Percentiles rank a stretch among this genome's conserved stretches.
Conservation (phyloP, 2,888 invertebrate species). For the Pterostichus madidus region DNA sequence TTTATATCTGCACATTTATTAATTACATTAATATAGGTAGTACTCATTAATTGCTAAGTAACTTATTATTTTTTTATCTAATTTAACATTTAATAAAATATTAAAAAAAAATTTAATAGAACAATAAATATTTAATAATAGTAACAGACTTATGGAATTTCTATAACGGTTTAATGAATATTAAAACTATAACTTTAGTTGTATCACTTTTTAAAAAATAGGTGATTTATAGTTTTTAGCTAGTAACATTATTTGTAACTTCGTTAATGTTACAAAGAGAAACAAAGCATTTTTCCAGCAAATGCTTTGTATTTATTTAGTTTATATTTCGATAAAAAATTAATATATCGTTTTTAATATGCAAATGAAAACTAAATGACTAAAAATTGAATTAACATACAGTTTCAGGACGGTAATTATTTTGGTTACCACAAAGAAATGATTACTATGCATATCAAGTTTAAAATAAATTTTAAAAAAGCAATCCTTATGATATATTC, state of each 20-base stretch:
- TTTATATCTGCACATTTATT: constrained; percentile 58
- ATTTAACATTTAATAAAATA: constrained; percentile 64
- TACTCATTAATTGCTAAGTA: constrained; percentile 57
- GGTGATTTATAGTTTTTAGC: not conserved
- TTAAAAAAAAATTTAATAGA: constrained; percentile 55
- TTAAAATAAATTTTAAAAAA: not conserved
- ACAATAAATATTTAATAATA: constrained; percentile 59
- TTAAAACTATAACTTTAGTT: constrained; percentile 15
- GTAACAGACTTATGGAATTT: constrained; percentile 49
- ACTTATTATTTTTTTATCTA: constrained; percentile 50
- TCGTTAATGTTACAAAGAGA: not conserved
- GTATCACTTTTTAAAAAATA: constrained; percentile 18
- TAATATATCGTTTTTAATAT: not conserved
- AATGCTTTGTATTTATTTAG: constrained; percentile 30
- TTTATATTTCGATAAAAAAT: not conserved
- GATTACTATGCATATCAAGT: not conserved
- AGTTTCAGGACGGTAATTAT: constrained; percentile 24
- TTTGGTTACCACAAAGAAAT: not conserved
- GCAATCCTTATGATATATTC: not conserved
- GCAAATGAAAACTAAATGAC: not conserved
- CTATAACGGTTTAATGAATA: constrained; percentile 31
- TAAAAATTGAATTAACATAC: not conserved
- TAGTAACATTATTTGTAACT: not conserved
- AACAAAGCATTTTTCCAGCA: constrained; percentile 37
- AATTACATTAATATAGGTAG: constrained; percentile 47